These are phyloP conservation scores for Hydrocynus forskahlii DNA, from an alignment of 2,797 vertebrate species.

Conservation along the genomic window DNA sequence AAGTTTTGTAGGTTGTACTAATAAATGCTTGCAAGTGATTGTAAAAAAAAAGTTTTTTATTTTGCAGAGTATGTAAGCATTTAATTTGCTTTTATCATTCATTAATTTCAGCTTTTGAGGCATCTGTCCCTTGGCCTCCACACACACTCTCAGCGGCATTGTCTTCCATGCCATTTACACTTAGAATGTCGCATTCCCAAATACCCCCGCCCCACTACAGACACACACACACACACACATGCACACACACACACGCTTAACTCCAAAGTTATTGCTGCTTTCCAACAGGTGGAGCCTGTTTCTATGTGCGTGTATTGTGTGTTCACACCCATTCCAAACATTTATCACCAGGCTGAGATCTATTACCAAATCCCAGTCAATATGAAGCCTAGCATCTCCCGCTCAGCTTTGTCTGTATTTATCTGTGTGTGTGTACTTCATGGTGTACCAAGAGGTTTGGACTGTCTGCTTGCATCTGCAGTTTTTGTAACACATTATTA, in stretches of 20 bases:
- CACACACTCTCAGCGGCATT: neutral
- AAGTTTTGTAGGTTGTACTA: too few species aligned
- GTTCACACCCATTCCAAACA: conserved; percentile 57
- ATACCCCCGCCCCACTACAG: neutral
- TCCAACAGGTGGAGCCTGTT: conserved; percentile 49
- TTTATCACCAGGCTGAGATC: conserved; percentile 56
- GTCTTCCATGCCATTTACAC: neutral
- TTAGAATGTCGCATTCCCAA: neutral
- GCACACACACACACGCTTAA: too few species aligned
- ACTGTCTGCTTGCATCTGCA: conserved; percentile 45
- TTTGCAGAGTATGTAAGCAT: too few species aligned
- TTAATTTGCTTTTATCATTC: too few species aligned
- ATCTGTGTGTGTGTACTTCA: conserved; percentile 23
- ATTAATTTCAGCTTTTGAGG: too few species aligned
- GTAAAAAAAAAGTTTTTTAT: too few species aligned
- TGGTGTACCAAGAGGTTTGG: conserved; percentile 52
- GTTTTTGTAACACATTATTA: conserved; percentile 61
- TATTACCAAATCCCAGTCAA: conserved; percentile 50
- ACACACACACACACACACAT: too few species aligned
- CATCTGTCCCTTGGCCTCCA: neutral
- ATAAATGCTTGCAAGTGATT: too few species aligned
- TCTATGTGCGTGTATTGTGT: conserved; percentile 14
- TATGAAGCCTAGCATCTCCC: conserved; percentile 33
- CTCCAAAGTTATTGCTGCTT: neutral
- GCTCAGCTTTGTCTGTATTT: conserved; percentile 39